Conservation (phyloP, 2,113 vertebrate genomes). For the Nerophis lumbriciformis region DNA sequence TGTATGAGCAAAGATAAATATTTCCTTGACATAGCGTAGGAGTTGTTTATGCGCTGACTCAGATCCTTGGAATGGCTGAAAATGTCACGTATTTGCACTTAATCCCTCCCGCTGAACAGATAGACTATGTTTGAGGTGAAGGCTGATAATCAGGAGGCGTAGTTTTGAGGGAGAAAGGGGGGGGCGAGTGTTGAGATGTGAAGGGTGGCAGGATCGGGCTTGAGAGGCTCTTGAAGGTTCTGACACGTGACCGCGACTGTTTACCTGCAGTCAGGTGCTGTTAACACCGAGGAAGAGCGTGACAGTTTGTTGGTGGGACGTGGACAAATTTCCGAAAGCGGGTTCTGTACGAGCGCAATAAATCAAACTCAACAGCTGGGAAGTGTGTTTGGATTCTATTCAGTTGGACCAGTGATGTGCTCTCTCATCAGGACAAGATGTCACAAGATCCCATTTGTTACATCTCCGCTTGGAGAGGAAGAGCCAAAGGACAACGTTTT, state of each 20-base stretch:
- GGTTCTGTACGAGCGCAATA: conserved; percentile 7
- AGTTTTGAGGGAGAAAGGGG: conserved; percentile 14
- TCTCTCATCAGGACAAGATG: conserved; percentile 19
- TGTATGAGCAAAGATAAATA: conserved; percentile 70
- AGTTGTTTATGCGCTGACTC: conserved; percentile 64
- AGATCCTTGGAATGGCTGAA: conserved; percentile 57
- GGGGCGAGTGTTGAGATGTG: conserved; percentile 15
- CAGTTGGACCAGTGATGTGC: conserved; percentile 9
- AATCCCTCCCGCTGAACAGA: conserved; percentile 48
- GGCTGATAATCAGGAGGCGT: conserved; percentile 38
- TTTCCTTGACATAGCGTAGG: conserved; percentile 53
- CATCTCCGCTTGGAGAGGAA: conserved; percentile 2
- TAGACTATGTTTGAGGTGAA: conserved; percentile 47
- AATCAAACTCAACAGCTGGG: conserved; percentile 14
- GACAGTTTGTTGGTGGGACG: conserved; percentile 23
- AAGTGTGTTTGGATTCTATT: conserved; percentile 15
- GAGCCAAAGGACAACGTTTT: neutral
- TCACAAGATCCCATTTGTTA: conserved; percentile 34
- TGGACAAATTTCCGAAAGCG: conserved; percentile 7
- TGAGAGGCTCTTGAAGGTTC: conserved; percentile 25
- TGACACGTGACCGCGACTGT: conserved; percentile 18
- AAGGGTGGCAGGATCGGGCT: conserved; percentile 34
- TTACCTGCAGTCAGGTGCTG: conserved; percentile 29
- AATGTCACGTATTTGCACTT: conserved; percentile 60
- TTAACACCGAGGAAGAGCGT: conserved; percentile 3